These are phyloP conservation scores for Rhynchomys soricoides DNA, from an alignment of 2,113 vertebrate genomes.

Conservation along the genomic window DNA sequence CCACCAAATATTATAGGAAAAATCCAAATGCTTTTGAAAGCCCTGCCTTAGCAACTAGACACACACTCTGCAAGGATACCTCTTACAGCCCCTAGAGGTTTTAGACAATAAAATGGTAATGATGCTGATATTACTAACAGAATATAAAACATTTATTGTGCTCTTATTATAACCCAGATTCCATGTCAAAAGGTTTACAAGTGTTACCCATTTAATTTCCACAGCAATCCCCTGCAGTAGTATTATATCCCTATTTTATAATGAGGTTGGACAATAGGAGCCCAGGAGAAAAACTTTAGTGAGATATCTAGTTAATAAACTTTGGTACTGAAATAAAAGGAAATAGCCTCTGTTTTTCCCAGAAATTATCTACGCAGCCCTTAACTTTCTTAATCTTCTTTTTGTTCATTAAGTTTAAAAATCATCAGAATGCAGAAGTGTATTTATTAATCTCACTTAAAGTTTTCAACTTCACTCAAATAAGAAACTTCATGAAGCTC, in stretches of 20 bases:
- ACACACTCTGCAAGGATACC: background rate
- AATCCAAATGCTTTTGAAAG: background rate
- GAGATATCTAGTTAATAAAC: conserved; percentile 42
- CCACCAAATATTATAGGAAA: background rate
- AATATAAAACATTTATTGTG: conserved; percentile 19
- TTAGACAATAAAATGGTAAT: background rate
- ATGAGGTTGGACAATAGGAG: conserved; percentile 31
- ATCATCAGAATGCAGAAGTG: background rate
- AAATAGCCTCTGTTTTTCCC: conserved; percentile 10
- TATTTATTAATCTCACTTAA: background rate
- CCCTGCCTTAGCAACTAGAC: background rate
- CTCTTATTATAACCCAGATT: conserved; percentile 4
- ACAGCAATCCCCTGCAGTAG: background rate
- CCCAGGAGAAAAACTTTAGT: conserved; percentile 41
- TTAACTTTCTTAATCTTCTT: conserved; percentile 1
- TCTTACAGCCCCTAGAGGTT: background rate
- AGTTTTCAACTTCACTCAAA: conserved; percentile 21
- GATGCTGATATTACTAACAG: conserved; percentile 4
- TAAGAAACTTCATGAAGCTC: background rate
- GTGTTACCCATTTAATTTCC: conserved; percentile 35
- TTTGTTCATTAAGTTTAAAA: conserved; percentile 36
- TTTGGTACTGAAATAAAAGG: conserved; percentile 27
- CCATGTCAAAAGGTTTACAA: conserved; percentile 22
- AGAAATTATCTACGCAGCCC: background rate
- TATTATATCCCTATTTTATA: conserved; percentile 10